phyloP scores from a whole-genome alignment of 1,140 invertebrate genomes.

The Aricia agestis region DNA sequence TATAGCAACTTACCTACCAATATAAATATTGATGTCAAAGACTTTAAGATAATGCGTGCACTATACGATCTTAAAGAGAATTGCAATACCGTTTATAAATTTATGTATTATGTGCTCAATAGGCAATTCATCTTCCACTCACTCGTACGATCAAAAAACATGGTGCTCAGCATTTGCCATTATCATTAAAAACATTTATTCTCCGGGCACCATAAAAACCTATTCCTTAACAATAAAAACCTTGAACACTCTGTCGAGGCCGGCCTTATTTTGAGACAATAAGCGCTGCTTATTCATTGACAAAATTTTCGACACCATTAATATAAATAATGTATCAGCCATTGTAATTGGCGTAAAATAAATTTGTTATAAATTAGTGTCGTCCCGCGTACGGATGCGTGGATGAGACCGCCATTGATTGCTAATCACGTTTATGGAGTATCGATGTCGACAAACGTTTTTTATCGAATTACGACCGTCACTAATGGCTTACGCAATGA shows the following conservation, averaged over 20 bases:
- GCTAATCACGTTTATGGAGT: slow-evolving; percentile 34
- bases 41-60: not conserved
- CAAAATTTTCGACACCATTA: slow-evolving; percentile 6
- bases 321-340: slow-evolving; percentile 27
- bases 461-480: slow-evolving; percentile 40
- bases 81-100: not conserved
- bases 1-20: not conserved
- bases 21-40: not conserved
- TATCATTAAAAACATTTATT: not conserved
- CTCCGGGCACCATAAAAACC: not conserved
- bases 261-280: not conserved
- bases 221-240: not conserved
- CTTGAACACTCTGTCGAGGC: not conserved
- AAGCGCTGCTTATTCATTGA: not conserved
- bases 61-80: not conserved
- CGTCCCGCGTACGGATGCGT: slow-evolving; percentile 14
- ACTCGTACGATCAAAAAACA: not conserved
- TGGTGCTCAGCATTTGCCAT: not conserved
- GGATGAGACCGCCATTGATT: slow-evolving; percentile 31
- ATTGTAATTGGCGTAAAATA: slow-evolving; percentile 27
- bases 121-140: not conserved
- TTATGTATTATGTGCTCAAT: not conserved
- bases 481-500: slow-evolving; percentile 38
- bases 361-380: slow-evolving; percentile 30
- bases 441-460: slow-evolving; percentile 44